Percentiles rank a stretch among this genome's conserved stretches.
Conservation (phyloP, 2,888 invertebrate genomes). For the Eulithis testata region DNA sequence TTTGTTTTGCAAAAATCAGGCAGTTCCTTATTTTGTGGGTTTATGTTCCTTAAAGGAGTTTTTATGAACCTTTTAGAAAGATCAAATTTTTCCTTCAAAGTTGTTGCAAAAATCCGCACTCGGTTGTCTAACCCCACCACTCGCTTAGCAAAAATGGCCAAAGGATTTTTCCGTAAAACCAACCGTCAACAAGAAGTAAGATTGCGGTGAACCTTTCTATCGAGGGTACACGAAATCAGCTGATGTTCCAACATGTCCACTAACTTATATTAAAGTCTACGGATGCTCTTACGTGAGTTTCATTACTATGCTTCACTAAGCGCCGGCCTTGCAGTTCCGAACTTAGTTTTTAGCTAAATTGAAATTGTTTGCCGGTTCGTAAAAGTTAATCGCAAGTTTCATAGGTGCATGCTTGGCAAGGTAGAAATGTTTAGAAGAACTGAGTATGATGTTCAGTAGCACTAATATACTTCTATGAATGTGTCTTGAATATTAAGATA, state of each 20-base stretch:
- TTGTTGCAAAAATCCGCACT: neutral
- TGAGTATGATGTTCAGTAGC: too few species aligned
- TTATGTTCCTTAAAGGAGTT: too few species aligned
- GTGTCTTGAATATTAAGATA: too few species aligned
- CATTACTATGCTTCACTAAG: conserved; percentile 7
- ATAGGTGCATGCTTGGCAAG: neutral
- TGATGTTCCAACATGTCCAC: conserved; percentile 3
- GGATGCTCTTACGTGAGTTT: neutral
- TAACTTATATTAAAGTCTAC: conserved; percentile 3
- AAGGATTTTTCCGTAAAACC: neutral
- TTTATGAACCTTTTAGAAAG: too few species aligned
- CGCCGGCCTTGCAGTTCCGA: conserved; percentile 9
- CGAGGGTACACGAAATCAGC: neutral
- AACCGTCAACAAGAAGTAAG: neutral
- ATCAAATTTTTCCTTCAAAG: too few species aligned
- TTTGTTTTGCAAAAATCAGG: too few species aligned
- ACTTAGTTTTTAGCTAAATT: conserved; percentile 27
- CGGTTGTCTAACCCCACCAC: neutral
- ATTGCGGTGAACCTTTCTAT: neutral
- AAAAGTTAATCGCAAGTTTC: conserved; percentile 6
- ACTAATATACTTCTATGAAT: too few species aligned
- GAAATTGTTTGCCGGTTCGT: conserved; percentile 22
- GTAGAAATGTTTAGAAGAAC: neutral
- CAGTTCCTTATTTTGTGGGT: too few species aligned
- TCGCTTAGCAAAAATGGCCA: neutral